Evolutionary conservation across 2,888 invertebrate species (phyloP).

Genomic region (Cerceris rybyensis): DNA sequence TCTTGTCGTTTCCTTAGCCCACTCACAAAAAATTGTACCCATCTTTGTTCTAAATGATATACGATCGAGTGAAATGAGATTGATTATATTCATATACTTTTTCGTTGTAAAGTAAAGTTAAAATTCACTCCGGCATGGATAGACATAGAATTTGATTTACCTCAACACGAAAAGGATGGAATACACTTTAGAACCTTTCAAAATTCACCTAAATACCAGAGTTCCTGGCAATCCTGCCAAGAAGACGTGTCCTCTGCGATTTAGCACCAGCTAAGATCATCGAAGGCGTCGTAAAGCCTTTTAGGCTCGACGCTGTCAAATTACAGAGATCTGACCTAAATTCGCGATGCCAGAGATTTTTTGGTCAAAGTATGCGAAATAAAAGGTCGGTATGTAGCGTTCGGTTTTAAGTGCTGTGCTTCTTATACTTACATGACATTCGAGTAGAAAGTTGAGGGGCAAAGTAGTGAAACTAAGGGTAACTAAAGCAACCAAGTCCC

Average conservation of each 20-base stretch:
- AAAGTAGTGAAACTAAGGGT: slow-evolving; percentile 25
- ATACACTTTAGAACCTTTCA: slow-evolving; percentile 14
- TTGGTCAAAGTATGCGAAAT: slow-evolving; percentile 33
- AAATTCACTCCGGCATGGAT: background rate
- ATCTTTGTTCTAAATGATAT: too few species aligned
- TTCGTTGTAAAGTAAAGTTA: background rate
- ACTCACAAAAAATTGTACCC: too few species aligned
- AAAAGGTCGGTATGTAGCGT: slow-evolving; percentile 35
- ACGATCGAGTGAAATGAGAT: too few species aligned
- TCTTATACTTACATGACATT: slow-evolving; percentile 50
- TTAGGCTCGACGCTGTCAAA: slow-evolving; percentile 57
- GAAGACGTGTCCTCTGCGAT: slow-evolving; percentile 35
- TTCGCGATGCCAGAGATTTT: slow-evolving; percentile 45
- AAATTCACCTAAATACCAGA: slow-evolving; percentile 32
- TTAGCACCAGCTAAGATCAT: slow-evolving; percentile 39
- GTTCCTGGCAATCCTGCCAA: slow-evolving; percentile 15
- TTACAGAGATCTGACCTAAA: slow-evolving; percentile 56
- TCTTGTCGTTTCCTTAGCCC: too few species aligned
- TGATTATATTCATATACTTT: too few species aligned
- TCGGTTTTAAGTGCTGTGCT: slow-evolving; percentile 54
- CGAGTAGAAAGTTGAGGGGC: slow-evolving; percentile 40
- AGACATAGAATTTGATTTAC: too few species aligned
- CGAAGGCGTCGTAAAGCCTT: slow-evolving; percentile 53
- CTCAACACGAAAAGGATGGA: background rate
- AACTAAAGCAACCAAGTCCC: slow-evolving; percentile 47